These are phyloP conservation scores for Lepidocyrtinus sp. DNA, from an alignment of 2,888 invertebrate species.

Conservation along the genomic window DNA sequence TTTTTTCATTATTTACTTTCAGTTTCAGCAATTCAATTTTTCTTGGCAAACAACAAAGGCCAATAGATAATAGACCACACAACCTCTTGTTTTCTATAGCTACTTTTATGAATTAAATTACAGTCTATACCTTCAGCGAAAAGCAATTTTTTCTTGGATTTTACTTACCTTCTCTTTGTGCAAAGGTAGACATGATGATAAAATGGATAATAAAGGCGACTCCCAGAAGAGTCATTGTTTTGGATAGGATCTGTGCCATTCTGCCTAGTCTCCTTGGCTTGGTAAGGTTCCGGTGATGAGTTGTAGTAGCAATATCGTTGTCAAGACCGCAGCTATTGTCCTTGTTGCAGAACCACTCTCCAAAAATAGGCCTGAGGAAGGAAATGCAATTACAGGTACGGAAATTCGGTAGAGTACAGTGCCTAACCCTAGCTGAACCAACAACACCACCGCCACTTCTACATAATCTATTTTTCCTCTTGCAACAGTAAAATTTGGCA, in stretches of 20 bases:
- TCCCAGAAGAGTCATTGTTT: constrained; percentile 64
- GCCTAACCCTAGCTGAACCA: constrained; percentile 1
- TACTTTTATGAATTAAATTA: too few species aligned
- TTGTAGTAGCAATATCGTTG: constrained; percentile 32
- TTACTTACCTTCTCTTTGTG: constrained; percentile 65
- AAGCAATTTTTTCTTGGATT: constrained; percentile 8
- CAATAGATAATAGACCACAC: too few species aligned
- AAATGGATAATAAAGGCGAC: constrained; percentile 66
- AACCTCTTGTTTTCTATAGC: too few species aligned
- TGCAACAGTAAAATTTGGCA: constrained; percentile 35
- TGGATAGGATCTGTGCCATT: constrained; percentile 66
- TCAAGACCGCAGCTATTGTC: constrained; percentile 10
- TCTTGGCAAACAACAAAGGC: too few species aligned
- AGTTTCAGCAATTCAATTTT: too few species aligned
- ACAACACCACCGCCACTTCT: constrained; percentile 4
- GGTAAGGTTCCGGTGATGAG: constrained; percentile 33
- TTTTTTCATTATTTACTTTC: too few species aligned
- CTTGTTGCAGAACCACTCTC: constrained; percentile 26
- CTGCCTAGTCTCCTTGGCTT: constrained; percentile 46
- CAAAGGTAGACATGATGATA: constrained; percentile 67
- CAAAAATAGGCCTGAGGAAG: constrained; percentile 36
- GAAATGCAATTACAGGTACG: constrained; percentile 53
- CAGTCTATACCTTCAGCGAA: constrained; percentile 23
- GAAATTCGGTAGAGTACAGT: constrained; percentile 16
- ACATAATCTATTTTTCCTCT: constrained; percentile 26